Conservation (phyloP, 2,113 vertebrate species). For the Xerus inauris region DNA sequence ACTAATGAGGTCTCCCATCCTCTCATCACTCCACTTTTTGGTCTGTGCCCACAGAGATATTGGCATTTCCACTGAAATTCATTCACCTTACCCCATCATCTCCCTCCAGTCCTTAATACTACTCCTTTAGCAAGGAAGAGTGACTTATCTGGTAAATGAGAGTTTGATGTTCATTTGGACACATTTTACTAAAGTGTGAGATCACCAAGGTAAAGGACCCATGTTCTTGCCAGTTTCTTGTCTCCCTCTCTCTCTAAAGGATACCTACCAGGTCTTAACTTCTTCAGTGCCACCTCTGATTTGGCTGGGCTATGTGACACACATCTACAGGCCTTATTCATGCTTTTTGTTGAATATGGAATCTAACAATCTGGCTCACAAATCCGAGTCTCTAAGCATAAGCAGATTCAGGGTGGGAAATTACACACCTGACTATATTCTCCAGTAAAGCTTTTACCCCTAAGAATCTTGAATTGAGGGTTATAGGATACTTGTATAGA, state of each 20-base stretch:
- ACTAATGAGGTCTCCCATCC: neutral
- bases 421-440: neutral
- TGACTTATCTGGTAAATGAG: neutral
- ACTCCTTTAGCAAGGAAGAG: neutral
- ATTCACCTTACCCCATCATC: neutral
- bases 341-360: neutral
- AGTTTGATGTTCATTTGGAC: neutral
- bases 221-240: neutral
- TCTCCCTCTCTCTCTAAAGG: neutral
- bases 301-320: neutral
- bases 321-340: neutral
- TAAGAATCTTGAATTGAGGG: neutral
- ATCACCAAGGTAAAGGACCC: neutral
- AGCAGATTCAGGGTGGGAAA: neutral
- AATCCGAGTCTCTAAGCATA: neutral
- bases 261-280: neutral
- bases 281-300: neutral
- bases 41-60: neutral
- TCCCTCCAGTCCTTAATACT: neutral
- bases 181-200: neutral
- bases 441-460: neutral
- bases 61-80: neutral
- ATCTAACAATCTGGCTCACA: neutral
- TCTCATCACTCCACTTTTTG: neutral
- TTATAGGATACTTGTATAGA: neutral